These are phyloP conservation scores for Oenanthe melanoleuca DNA, from an alignment of 2,113 vertebrate genomes.

Conservation along the genomic window DNA sequence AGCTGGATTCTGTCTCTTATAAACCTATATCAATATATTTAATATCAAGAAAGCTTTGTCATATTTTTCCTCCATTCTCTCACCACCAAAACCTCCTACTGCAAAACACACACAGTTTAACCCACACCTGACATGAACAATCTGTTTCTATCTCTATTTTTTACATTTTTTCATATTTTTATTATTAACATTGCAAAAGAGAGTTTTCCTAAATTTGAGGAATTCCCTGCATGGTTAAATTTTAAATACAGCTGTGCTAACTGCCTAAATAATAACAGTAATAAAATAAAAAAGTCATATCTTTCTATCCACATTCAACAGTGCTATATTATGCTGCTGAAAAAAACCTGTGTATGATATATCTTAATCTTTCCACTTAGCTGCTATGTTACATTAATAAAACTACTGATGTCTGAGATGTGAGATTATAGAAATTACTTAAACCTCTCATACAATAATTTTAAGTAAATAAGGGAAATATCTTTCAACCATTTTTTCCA, in stretches of 20 bases:
- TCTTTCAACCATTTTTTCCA: background rate
- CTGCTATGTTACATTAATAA: background rate
- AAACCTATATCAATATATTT: background rate
- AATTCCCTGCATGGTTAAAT: background rate
- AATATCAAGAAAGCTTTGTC: background rate
- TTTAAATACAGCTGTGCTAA: background rate
- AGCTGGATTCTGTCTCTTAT: background rate
- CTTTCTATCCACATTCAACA: background rate
- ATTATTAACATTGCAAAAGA: background rate
- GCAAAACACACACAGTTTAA: background rate
- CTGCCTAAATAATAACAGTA: background rate
- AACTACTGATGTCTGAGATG: background rate
- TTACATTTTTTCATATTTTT: background rate
- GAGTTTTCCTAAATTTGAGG: background rate
- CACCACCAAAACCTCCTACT: background rate
- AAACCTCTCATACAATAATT: background rate
- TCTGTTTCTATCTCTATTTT: background rate
- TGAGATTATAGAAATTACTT: background rate
- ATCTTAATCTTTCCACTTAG: background rate
- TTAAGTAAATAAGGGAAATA: background rate
- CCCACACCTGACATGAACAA: background rate
- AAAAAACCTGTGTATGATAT: background rate
- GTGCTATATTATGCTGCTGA: background rate
- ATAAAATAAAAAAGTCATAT: background rate
- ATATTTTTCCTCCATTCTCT: background rate